Conservation (phyloP, 2,113 vertebrate species). For the Mustela nigripes region DNA sequence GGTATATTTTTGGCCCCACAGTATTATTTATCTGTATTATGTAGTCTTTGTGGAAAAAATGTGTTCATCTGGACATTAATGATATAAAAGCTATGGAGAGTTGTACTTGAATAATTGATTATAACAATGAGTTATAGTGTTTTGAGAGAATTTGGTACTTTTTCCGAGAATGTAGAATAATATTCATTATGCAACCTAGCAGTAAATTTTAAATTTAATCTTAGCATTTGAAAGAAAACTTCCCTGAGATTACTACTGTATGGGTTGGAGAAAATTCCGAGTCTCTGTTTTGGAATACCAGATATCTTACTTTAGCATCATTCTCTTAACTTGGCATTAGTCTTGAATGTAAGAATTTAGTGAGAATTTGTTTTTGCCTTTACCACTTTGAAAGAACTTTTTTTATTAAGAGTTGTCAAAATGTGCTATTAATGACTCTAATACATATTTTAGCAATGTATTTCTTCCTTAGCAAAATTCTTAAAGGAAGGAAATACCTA, state of each 20-base stretch:
- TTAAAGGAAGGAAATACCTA: neutral
- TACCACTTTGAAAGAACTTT: slow-evolving; percentile 22
- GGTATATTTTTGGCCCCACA: neutral
- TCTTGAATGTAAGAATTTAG: neutral
- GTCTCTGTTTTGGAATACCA: slow-evolving; percentile 23
- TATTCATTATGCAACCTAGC: neutral
- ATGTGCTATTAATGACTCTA: neutral
- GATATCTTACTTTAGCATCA: slow-evolving; percentile 32
- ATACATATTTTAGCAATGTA: neutral
- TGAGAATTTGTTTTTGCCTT: neutral
- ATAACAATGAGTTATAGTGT: neutral
- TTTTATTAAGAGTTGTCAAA: slow-evolving; percentile 25
- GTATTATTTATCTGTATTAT: neutral
- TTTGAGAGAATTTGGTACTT: slow-evolving; percentile 30
- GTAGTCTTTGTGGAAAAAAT: neutral
- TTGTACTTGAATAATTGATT: neutral
- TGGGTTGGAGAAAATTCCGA: neutral
- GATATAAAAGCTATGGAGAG: slow-evolving; percentile 16
- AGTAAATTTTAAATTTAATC: slow-evolving; percentile 44
- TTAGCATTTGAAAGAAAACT: slow-evolving; percentile 30
- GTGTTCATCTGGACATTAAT: neutral
- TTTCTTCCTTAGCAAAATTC: neutral
- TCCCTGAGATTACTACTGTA: neutral
- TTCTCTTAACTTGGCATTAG: slow-evolving; percentile 32
- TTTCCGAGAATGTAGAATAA: neutral